These are phyloP conservation scores for Scaptomyza parva DNA, from an alignment of 2,888 invertebrate genomes.

Conservation along the genomic window DNA sequence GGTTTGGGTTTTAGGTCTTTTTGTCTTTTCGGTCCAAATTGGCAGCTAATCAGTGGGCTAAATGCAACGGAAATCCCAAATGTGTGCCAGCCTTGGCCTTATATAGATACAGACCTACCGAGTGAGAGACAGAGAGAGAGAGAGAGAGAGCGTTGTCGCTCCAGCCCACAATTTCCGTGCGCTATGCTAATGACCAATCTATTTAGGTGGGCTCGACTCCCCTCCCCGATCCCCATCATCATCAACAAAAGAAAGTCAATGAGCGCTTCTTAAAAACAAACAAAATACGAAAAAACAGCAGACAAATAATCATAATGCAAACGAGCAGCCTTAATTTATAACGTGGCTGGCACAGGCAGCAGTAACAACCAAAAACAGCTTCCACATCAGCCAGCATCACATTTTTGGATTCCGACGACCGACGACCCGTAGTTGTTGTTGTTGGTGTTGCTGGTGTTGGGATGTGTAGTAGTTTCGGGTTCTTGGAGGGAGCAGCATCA, in stretches of 20 bases:
- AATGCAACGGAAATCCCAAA: conserved; percentile 75
- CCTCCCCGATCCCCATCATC: background rate
- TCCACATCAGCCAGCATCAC: conserved; percentile 19
- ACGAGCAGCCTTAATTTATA: conserved; percentile 56
- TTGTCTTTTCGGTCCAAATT: conserved; percentile 63
- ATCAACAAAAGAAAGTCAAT: conserved; percentile 55
- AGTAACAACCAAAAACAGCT: conserved; percentile 27
- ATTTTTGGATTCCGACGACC: conserved; percentile 3
- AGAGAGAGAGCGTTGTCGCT: background rate
- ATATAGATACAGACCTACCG: conserved; percentile 8
- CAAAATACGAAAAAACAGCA: background rate
- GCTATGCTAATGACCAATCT: conserved; percentile 62
- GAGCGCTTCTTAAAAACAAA: background rate
- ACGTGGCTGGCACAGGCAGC: conserved; percentile 44
- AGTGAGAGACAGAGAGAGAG: background rate
- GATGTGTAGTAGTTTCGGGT: background rate
- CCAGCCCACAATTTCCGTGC: conserved; percentile 71
- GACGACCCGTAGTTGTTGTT: conserved; percentile 1
- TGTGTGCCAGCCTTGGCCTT: conserved; percentile 27
- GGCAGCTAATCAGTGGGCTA: conserved; percentile 70
- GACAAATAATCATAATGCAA: conserved; percentile 26
- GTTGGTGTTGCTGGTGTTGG: background rate
- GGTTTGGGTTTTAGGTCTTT: conserved; percentile 22
- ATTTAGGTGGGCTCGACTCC: conserved; percentile 48
- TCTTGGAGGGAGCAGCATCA: too few relatives aligned